phyloP scores from a whole-genome alignment of 2,888 invertebrate genomes.

The Mechanitis mazaeus region DNA sequence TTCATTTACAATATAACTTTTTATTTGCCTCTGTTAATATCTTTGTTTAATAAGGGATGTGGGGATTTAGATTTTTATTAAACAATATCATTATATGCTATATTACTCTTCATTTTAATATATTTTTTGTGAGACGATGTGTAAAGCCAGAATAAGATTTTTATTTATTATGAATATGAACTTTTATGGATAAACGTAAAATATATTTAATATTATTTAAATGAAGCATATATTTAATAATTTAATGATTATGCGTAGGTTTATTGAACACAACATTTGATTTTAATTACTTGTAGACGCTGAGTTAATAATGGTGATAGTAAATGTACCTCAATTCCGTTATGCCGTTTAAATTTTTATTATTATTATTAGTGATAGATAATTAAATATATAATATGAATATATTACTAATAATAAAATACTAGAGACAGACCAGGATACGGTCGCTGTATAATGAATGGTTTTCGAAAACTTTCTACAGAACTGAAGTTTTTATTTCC shows the following conservation, averaged over 20 bases:
- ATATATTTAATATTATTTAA: too few relatives aligned
- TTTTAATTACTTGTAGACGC: not conserved
- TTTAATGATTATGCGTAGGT: too few relatives aligned
- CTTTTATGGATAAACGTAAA: too few relatives aligned
- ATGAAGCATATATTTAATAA: too few relatives aligned
- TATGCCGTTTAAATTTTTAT: too few relatives aligned
- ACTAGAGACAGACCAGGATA: conserved; percentile 25
- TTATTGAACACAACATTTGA: conserved; percentile 3
- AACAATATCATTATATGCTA: not conserved
- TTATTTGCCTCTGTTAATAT: conserved; percentile 5
- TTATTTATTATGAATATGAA: too few relatives aligned
- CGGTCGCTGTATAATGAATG: conserved; percentile 29
- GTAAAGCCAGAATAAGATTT: too few relatives aligned
- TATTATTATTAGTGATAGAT: not conserved
- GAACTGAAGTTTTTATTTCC: conserved; percentile 27
- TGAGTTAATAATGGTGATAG: not conserved
- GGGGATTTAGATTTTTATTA: not conserved
- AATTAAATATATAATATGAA: conserved; percentile 12
- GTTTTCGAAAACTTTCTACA: conserved; percentile 22
- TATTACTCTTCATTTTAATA: too few relatives aligned
- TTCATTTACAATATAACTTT: conserved; percentile 2
- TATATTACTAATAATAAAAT: conserved; percentile 21
- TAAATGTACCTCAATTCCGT: too few relatives aligned
- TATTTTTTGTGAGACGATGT: too few relatives aligned
- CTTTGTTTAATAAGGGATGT: not conserved